Conservation (phyloP, 2,888 invertebrate genomes). For the Ochlodes sylvanus region DNA sequence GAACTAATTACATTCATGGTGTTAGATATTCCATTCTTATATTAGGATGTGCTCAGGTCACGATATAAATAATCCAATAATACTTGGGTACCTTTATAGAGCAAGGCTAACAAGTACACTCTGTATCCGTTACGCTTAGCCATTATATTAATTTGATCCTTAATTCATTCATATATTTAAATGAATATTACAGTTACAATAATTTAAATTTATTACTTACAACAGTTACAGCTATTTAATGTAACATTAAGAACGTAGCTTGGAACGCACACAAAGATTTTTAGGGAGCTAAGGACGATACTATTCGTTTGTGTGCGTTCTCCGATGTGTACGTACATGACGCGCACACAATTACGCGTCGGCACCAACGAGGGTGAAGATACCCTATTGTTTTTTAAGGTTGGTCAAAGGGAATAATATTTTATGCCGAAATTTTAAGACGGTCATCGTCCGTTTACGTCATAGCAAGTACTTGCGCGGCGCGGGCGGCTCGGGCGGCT, state of each 20-base stretch:
- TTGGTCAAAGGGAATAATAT: neutral
- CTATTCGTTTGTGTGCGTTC: too few species aligned
- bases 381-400: too few species aligned
- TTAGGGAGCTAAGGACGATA: too few species aligned
- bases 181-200: neutral
- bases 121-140: conserved; percentile 2
- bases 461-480: conserved; percentile 47
- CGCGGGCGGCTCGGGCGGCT: too few species aligned
- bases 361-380: too few species aligned
- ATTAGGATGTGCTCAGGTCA: conserved; percentile 15
- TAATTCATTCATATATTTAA: conserved; percentile 5
- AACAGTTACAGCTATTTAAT: neutral
- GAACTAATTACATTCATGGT: conserved; percentile 24
- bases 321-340: too few species aligned
- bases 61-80: conserved; percentile 13
- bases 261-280: too few species aligned
- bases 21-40: conserved; percentile 26
- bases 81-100: conserved; percentile 5
- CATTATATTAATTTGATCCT: neutral
- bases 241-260: too few species aligned
- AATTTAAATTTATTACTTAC: neutral
- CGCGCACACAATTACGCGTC: too few species aligned
- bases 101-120: conserved; percentile 11
- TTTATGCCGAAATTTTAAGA: conserved; percentile 2
- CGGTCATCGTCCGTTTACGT: conserved; percentile 51